Percentiles rank a stretch among this genome's conserved stretches.
These are phyloP conservation scores for Chamaea fasciata DNA, from an alignment of 2,113 vertebrate genomes.

Conservation along the genomic window DNA sequence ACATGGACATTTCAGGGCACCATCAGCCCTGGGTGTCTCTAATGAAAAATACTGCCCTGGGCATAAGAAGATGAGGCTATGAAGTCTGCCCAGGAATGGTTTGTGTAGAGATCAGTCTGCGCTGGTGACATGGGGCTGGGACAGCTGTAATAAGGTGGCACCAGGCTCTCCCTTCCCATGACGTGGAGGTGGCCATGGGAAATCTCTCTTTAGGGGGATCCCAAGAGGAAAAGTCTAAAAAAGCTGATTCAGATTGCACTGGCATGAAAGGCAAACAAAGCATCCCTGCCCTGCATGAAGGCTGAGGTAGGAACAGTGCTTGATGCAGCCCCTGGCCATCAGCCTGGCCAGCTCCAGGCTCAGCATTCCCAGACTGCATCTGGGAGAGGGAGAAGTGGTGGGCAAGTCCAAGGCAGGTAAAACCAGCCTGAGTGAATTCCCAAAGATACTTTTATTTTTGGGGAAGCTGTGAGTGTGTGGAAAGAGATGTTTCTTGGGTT, in stretches of 20 bases:
- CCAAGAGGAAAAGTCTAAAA: background rate
- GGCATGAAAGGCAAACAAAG: background rate
- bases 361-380: background rate
- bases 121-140: accelerated
- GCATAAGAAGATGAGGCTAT: background rate
- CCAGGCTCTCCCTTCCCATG: background rate
- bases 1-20: background rate
- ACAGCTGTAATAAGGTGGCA: background rate
- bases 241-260: background rate
- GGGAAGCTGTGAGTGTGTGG: background rate
- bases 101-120: background rate
- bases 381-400: background rate
- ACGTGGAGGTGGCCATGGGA: accelerated
- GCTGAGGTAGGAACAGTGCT: background rate
- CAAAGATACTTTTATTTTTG: background rate
- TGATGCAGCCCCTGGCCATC: accelerated
- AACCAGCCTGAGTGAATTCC: background rate
- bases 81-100: background rate
- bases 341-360: background rate
- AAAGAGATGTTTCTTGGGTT: background rate
- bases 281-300: background rate
- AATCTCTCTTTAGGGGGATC: background rate
- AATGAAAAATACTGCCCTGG: background rate
- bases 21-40: background rate
- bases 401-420: background rate